phyloP scores from a whole-genome alignment of 2,113 vertebrate species.

The Choloepus hoffmanni region DNA sequence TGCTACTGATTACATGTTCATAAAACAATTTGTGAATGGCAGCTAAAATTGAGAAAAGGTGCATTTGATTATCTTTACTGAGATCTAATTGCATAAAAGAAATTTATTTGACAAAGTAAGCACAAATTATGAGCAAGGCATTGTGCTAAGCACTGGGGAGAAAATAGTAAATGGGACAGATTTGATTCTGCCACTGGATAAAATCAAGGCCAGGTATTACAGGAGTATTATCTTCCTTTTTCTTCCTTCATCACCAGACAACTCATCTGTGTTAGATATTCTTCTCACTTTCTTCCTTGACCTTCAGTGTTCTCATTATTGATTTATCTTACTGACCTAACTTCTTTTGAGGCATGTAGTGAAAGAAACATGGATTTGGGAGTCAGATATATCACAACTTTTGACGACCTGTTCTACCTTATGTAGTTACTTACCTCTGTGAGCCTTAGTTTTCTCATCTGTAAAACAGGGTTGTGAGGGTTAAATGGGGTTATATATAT shows the following conservation, averaged over 20 bases:
- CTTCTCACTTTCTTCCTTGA: not conserved
- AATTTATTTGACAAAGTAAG: slow-evolving; percentile 53
- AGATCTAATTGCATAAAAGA: slow-evolving; percentile 52
- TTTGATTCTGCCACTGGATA: not conserved
- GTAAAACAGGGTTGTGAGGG: not conserved
- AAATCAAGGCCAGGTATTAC: slow-evolving; percentile 4
- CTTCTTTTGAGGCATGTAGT: not conserved
- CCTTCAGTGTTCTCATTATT: not conserved
- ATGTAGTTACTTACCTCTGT: not conserved
- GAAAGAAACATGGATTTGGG: not conserved
- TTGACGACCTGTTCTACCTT: not conserved
- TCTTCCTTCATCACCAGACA: not conserved
- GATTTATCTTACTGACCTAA: not conserved
- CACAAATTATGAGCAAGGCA: slow-evolving; percentile 1
- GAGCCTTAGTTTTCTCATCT: slow-evolving; percentile 38
- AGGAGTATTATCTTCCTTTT: not conserved
- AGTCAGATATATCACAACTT: not conserved
- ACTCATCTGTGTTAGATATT: not conserved
- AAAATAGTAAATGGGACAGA: not conserved
- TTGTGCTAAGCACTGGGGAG: not conserved
- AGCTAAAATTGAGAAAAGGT: slow-evolving; percentile 56
- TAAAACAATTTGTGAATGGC: slow-evolving; percentile 44
- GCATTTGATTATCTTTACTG: slow-evolving; percentile 44
- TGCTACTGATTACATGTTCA: slow-evolving; percentile 50
- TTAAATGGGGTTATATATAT: not conserved